Evolutionary conservation across 2,888 invertebrate genomes (phyloP).

Genomic region (Sphecodes monilicornis): DNA sequence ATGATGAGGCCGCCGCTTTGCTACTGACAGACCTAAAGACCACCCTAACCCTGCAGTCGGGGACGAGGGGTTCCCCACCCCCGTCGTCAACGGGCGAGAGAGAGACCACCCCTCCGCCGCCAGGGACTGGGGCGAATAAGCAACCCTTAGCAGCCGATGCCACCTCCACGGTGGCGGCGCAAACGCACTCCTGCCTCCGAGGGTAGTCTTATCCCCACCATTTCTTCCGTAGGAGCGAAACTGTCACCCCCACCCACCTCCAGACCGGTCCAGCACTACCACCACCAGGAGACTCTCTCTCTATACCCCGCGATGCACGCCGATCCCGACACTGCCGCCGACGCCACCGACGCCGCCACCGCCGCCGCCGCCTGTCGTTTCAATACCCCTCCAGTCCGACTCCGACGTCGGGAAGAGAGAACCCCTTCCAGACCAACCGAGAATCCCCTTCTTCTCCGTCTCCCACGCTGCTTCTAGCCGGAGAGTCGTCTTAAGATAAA

Average conservation of each 20-base stretch:
- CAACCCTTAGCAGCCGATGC: conserved; percentile 82
- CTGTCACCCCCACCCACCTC: conserved; percentile 72
- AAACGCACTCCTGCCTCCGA: conserved; percentile 82
- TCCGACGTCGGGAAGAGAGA: conserved; percentile 57
- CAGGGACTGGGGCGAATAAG: conserved; percentile 76
- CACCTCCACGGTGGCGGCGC: conserved; percentile 83
- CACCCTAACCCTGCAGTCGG: conserved; percentile 83
- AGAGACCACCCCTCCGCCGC: conserved; percentile 74
- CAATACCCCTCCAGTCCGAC: conserved; percentile 64
- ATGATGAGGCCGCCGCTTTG: conserved; percentile 85
- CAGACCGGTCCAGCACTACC: conserved; percentile 66
- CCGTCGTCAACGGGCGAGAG: conserved; percentile 71
- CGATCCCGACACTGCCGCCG: conserved; percentile 50
- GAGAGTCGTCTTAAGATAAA: conserved; percentile 83
- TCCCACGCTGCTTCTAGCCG: conserved; percentile 68
- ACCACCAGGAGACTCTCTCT: conserved; percentile 60
- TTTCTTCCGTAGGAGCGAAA: conserved; percentile 74
- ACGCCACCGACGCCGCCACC: conserved; percentile 45
- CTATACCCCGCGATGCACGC: conserved; percentile 63
- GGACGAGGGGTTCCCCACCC: conserved; percentile 76
- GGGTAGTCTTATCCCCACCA: conserved; percentile 84
- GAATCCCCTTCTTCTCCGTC: conserved; percentile 64
- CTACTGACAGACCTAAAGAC: conserved; percentile 83
- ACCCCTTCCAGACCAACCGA: conserved; percentile 66
- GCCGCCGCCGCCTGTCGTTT: conserved; percentile 57